These are phyloP conservation scores for Drosophila pseudotakahashii DNA, from an alignment of 2,888 invertebrate genomes.

Conservation along the genomic window DNA sequence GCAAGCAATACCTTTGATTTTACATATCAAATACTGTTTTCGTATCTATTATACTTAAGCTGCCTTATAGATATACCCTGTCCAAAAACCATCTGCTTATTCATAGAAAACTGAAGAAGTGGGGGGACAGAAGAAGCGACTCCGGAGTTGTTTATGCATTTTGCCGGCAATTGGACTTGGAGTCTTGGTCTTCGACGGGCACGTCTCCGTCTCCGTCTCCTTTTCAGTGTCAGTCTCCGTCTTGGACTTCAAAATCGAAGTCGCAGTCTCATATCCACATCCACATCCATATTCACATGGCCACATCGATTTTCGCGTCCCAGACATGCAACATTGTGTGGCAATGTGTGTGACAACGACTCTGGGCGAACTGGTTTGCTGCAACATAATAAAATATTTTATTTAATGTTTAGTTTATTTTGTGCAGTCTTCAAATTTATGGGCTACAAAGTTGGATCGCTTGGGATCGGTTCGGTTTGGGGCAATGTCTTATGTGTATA, in stretches of 20 bases:
- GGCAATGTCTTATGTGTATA: conserved; percentile 29
- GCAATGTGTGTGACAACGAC: conserved; percentile 45
- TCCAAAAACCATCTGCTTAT: not conserved
- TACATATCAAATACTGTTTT: too few relatives aligned
- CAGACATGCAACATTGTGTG: conserved; percentile 69
- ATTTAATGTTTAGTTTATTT: conserved; percentile 78
- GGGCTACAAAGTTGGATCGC: conserved; percentile 55
- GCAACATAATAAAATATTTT: conserved; percentile 80
- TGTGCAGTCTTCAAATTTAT: conserved; percentile 66
- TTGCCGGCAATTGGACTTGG: conserved; percentile 57
- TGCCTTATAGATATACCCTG: not conserved
- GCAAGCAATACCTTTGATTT: too few relatives aligned
- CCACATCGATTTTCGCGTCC: conserved; percentile 17
- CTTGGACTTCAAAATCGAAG: conserved; percentile 15
- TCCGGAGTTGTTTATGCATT: conserved; percentile 74
- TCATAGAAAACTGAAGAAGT: conserved; percentile 25
- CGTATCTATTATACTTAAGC: too few relatives aligned
- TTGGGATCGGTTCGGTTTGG: conserved; percentile 11
- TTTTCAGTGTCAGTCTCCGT: conserved; percentile 39
- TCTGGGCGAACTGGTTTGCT: conserved; percentile 61
- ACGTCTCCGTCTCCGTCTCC: conserved; percentile 21
- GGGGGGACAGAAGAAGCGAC: conserved; percentile 60
- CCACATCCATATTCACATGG: conserved; percentile 28
- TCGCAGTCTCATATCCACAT: not conserved
- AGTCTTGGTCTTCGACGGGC: conserved; percentile 7